These are phyloP conservation scores for Colaptes auratus DNA, from an alignment of 2,113 vertebrate species.

Conservation along the genomic window DNA sequence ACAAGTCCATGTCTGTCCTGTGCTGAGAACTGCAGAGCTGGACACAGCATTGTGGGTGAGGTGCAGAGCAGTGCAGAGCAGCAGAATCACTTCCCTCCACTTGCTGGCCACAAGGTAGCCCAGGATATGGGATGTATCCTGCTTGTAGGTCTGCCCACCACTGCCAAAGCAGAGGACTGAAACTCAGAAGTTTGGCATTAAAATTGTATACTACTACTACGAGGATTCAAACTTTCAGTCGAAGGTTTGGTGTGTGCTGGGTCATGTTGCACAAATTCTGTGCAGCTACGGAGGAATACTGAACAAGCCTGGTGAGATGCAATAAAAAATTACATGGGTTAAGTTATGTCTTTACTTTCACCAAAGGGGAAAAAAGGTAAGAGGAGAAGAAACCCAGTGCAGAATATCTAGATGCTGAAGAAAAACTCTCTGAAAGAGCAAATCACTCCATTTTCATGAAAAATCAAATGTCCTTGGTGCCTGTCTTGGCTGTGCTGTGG, in stretches of 20 bases:
- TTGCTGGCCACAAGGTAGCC: too few species aligned
- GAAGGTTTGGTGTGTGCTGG: background rate
- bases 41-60: too few species aligned
- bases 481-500: accelerated
- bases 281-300: background rate
- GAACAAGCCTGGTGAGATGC: background rate
- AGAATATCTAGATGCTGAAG: background rate
- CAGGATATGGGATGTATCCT: background rate
- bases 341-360: background rate
- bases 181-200: background rate
- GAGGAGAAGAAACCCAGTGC: background rate
- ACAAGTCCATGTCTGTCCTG: too few species aligned
- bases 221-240: background rate
- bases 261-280: background rate
- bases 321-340: background rate
- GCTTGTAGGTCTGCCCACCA: background rate
- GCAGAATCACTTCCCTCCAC: too few species aligned
- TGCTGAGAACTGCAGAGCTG: too few species aligned
- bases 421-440: background rate
- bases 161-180: background rate
- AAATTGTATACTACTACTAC: background rate
- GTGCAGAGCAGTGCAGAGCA: too few species aligned
- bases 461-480: background rate
- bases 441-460: background rate
- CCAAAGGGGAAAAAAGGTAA: background rate